Percentiles rank a stretch among this genome's conserved stretches.
These are phyloP conservation scores for Drosophila kikkawai DNA, from an alignment of 1,140 invertebrate species.

Conservation along the genomic window DNA sequence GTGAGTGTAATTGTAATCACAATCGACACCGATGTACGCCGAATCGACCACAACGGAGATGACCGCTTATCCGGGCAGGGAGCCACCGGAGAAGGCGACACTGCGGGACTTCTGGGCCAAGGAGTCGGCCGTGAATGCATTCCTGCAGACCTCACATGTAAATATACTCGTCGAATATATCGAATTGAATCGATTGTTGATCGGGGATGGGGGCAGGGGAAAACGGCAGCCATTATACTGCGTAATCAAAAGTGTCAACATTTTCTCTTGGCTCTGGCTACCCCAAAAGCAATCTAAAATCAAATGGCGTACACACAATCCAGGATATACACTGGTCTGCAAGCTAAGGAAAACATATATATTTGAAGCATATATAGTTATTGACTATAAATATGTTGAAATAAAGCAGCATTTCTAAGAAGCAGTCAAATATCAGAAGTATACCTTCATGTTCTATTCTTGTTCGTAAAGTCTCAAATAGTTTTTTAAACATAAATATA, in stretches of 20 bases:
- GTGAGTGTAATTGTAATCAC: constrained; percentile 38
- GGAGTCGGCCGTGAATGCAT: constrained; percentile 80
- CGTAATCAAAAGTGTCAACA: constrained; percentile 52
- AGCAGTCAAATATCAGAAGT: too few relatives aligned
- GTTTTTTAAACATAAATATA: not conserved
- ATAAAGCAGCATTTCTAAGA: too few relatives aligned
- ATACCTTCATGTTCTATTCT: not conserved
- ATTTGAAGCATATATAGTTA: not conserved
- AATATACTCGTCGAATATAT: constrained; percentile 32
- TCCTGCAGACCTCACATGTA: constrained; percentile 75
- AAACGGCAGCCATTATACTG: constrained; percentile 29
- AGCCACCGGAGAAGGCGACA: constrained; percentile 63
- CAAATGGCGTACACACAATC: constrained; percentile 37
- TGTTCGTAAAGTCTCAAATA: not conserved
- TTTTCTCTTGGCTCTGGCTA: constrained; percentile 28
- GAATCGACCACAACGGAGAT: constrained; percentile 79
- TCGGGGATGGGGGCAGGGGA: not conserved
- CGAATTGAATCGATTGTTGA: constrained; percentile 20
- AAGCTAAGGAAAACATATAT: not conserved
- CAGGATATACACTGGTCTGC: constrained; percentile 14
- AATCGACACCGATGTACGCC: constrained; percentile 66
- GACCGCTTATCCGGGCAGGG: constrained; percentile 68
- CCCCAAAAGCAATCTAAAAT: constrained; percentile 47
- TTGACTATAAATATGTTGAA: not conserved
- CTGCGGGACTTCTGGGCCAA: constrained; percentile 82